Evolutionary conservation across 2,888 invertebrate species (phyloP), one percentile per base, ranked within the genome.

Genomic region (Drosophila eohydei): DNA sequence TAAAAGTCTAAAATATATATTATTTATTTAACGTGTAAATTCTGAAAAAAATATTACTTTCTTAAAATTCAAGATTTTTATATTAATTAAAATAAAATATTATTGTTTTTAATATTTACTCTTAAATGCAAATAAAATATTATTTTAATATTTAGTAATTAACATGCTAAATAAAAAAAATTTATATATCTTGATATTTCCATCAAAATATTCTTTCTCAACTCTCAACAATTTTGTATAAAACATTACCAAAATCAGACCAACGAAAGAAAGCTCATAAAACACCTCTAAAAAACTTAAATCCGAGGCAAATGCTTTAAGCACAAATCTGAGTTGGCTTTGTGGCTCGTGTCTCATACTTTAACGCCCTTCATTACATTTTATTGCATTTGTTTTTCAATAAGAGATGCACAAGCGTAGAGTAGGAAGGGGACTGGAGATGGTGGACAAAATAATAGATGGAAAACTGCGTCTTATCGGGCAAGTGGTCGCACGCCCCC

Each of bases 381-480:
- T 58, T 58, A 58, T 58, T 58, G 58, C 58, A 48, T 58, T 40
- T 44, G 30, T 46, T 66, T 41, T 34, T 54, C 50, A 32, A 66
- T 57, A 50, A 57, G 66, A 83, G 48, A 38, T 61, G 66, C 61
- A 74, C 48, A 50, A 50, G 7, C n/a, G 21, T 44, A 36, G 52
- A 26, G n/a, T 26, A 9, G 32, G n/a, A 2, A 26, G 41, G 1
- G 5, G n/a, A 3, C n/a, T n/a, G 48, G n/a, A 30, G 48, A n/a
- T 21, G 32, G 48, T 16, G 30, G 11, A 8, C 0, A 6, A 6
- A 12, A n/a, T 34, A 38, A 58, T 11, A 36, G 34, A 16, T 48
- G 32, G 41, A 52, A 57, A 61, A 46, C 11, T 62, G 26, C 26
- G 55, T 43, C 66, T 85, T 83, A 83, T 83, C 88, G 36, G 55